phyloP scores from a whole-genome alignment of 2,888 invertebrate species.

The Tholera decimalis region DNA sequence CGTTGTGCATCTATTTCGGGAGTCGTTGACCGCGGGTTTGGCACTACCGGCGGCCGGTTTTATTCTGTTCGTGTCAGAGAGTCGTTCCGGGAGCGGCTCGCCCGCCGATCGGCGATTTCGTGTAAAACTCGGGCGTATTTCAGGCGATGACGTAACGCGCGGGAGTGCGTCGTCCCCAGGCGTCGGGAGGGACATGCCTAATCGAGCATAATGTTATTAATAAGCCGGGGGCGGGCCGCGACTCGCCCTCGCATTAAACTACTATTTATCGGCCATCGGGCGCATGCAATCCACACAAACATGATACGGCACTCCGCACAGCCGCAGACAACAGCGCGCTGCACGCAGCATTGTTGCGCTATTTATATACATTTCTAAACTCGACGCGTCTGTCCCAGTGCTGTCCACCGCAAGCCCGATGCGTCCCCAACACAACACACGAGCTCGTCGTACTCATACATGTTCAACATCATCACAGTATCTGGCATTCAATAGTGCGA shows the following conservation, averaged over 20 bases:
- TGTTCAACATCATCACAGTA: neutral
- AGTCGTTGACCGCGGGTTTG: slow-evolving; percentile 89
- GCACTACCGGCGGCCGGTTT: slow-evolving; percentile 79
- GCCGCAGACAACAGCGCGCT: slow-evolving; percentile 53
- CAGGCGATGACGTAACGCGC: slow-evolving; percentile 80
- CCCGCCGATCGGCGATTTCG: slow-evolving; percentile 65
- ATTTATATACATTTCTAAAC: slow-evolving; percentile 69
- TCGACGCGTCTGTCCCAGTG: slow-evolving; percentile 51
- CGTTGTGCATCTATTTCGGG: slow-evolving; percentile 89
- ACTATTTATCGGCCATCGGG: slow-evolving; percentile 74
- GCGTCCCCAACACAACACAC: slow-evolving; percentile 13
- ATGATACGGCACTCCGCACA: slow-evolving; percentile 56
- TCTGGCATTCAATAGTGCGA: neutral
- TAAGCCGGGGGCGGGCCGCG: slow-evolving; percentile 78
- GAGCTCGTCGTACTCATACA: neutral
- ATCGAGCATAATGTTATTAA: slow-evolving; percentile 81
- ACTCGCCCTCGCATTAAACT: slow-evolving; percentile 76
- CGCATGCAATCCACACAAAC: slow-evolving; percentile 70
- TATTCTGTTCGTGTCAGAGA: slow-evolving; percentile 73
- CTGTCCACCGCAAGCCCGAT: slow-evolving; percentile 29
- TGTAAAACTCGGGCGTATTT: slow-evolving; percentile 77
- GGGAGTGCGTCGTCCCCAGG: slow-evolving; percentile 75
- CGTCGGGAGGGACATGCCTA: slow-evolving; percentile 76
- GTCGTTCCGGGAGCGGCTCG: slow-evolving; percentile 73
- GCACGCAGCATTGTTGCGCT: slow-evolving; percentile 69